A percentile compares a stretch with the other conserved stretches of the same genome.
These are phyloP conservation scores for Pimephales promelas DNA, from an alignment of 2,113 vertebrate genomes.

Conservation along the genomic window DNA sequence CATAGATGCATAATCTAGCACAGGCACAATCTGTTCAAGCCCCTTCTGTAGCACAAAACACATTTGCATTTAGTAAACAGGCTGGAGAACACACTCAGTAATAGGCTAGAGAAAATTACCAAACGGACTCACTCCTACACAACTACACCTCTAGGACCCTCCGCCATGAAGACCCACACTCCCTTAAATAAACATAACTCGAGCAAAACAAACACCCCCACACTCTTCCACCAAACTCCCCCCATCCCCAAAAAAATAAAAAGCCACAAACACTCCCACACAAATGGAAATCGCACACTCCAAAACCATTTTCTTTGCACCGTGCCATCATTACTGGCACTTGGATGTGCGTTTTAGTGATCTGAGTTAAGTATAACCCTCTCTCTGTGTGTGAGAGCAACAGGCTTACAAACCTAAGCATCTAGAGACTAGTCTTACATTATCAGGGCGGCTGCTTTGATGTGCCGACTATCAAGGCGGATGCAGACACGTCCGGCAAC, in stretches of 20 bases:
- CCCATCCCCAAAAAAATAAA: too few species aligned
- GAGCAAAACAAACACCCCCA: slow-evolving; percentile 13
- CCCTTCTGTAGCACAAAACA: slow-evolving; percentile 15
- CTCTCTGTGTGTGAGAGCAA: neutral
- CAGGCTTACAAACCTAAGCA: neutral
- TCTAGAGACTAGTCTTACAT: slow-evolving; percentile 35
- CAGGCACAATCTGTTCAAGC: slow-evolving; percentile 12
- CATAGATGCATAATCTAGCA: neutral
- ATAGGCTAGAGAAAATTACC: slow-evolving; percentile 26
- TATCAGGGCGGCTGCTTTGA: slow-evolving; percentile 1
- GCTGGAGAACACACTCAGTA: neutral
- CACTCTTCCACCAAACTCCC: neutral
- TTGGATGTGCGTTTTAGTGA: slow-evolving; percentile 1
- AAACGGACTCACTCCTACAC: slow-evolving; percentile 36
- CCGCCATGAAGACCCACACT: slow-evolving; percentile 19
- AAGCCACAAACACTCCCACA: slow-evolving; percentile 36
- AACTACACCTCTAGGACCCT: slow-evolving; percentile 31
- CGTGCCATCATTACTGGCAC: neutral
- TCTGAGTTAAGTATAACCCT: slow-evolving; percentile 11
- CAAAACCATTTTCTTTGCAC: slow-evolving; percentile 33
- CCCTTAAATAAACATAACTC: slow-evolving; percentile 35
- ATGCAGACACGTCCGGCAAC: slow-evolving; percentile 19
- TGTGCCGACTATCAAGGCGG: neutral
- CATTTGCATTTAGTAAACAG: slow-evolving; percentile 38
- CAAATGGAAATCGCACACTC: slow-evolving; percentile 16